Percentiles rank a stretch among this genome's conserved stretches.
Evolutionary conservation across 2,113 vertebrate species (phyloP).

Genomic region (Notothenia coriiceps): DNA sequence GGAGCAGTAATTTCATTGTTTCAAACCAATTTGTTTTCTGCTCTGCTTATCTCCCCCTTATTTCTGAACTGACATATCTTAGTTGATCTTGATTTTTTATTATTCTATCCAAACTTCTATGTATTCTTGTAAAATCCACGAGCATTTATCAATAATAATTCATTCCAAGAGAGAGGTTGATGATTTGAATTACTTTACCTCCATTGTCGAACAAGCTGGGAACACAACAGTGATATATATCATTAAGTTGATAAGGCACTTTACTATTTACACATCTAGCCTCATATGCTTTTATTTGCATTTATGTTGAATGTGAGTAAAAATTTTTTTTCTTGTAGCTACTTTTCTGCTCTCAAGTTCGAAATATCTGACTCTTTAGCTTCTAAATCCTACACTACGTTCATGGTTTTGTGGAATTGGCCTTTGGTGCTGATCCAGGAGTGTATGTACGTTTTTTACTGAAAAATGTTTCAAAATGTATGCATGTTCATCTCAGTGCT

Average conservation of each 20-base stretch:
- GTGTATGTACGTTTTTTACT: no score
- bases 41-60: background rate
- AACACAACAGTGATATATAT: no score
- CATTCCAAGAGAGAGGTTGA: background rate
- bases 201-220: background rate
- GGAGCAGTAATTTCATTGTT: constrained; percentile 34
- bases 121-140: background rate
- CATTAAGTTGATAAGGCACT: no score
- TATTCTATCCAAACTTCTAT: background rate
- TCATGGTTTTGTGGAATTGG: no score
- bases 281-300: no score
- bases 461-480: no score
- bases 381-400: no score
- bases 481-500: no score
- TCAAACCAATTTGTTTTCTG: background rate
- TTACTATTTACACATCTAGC: no score
- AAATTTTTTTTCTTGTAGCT: no score
- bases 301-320: no score
- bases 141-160: background rate
- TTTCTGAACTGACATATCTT: background rate
- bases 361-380: background rate
- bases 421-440: no score
- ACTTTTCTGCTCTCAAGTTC: background rate
- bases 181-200: background rate
- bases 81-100: background rate